A percentile compares a stretch with the other conserved stretches of the same genome.
Conservation (phyloP, 2,888 invertebrate species). For the Xestia xanthographa region DNA sequence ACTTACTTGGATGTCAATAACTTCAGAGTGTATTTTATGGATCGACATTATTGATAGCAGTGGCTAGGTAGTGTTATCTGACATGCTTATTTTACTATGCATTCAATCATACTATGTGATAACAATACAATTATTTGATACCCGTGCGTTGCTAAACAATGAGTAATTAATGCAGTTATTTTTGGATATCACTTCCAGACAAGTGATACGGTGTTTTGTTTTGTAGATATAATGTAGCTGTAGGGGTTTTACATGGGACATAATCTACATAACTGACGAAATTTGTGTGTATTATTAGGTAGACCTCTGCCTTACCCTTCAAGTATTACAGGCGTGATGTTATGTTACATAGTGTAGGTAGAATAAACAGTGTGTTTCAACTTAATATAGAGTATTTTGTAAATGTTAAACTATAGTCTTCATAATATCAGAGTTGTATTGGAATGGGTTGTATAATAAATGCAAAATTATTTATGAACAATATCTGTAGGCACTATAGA, state of each 20-base stretch:
- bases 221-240: neutral
- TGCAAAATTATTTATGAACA: neutral
- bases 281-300: neutral
- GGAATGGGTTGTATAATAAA: neutral
- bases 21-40: constrained; percentile 69
- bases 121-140: neutral
- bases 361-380: constrained; percentile 9
- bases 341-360: neutral
- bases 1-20: constrained; percentile 74
- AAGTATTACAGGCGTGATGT: neutral
- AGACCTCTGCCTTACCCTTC: neutral
- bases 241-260: neutral
- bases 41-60: constrained; percentile 36
- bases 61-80: constrained; percentile 21
- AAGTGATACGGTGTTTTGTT: neutral
- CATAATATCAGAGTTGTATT: no score
- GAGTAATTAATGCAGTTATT: constrained; percentile 1
- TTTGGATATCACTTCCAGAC: neutral
- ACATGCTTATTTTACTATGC: constrained; percentile 52
- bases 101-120: constrained; percentile 27
- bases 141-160: neutral
- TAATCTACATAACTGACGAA: neutral
- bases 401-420: neutral
- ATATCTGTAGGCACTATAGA: neutral
- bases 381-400: neutral